Evolutionary conservation across 2,797 vertebrate species (phyloP).

Genomic region (Pseudochirops cupreus): DNA sequence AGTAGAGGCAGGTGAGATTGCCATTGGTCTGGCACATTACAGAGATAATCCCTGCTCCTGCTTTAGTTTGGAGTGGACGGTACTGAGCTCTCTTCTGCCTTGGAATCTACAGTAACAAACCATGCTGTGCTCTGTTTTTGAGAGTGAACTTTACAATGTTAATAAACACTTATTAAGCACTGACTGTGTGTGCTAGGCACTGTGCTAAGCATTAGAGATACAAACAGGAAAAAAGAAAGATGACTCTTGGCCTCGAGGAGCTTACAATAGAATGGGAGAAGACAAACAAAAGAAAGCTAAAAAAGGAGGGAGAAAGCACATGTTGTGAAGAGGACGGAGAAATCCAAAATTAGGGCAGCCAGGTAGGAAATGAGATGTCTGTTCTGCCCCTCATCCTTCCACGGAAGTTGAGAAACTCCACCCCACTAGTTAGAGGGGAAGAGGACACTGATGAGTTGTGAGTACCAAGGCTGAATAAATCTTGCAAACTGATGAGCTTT

Average conservation of each 20-base stretch:
- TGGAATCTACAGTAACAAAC: neutral
- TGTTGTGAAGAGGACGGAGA: neutral
- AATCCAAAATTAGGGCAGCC: neutral
- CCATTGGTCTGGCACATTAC: neutral
- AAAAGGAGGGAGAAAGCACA: neutral
- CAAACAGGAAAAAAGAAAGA: neutral
- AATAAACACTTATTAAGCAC: neutral
- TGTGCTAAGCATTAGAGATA: neutral
- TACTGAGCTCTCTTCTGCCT: neutral
- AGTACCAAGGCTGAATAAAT: neutral
- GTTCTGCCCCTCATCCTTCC: neutral
- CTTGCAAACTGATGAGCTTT: neutral
- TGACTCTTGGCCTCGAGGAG: neutral
- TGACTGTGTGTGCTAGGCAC: neutral
- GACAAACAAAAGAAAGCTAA: neutral
- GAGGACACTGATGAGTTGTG: neutral
- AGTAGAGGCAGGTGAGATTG: neutral
- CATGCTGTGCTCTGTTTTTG: neutral
- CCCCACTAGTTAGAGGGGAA: neutral
- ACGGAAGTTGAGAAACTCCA: neutral
- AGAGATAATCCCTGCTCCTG: neutral
- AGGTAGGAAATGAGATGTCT: neutral
- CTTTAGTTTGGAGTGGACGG: neutral
- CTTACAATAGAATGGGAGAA: neutral
- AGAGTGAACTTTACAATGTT: neutral